These are phyloP conservation scores for Paedocypris micromegethes DNA, from an alignment of 2,797 vertebrate genomes.

Conservation along the genomic window DNA sequence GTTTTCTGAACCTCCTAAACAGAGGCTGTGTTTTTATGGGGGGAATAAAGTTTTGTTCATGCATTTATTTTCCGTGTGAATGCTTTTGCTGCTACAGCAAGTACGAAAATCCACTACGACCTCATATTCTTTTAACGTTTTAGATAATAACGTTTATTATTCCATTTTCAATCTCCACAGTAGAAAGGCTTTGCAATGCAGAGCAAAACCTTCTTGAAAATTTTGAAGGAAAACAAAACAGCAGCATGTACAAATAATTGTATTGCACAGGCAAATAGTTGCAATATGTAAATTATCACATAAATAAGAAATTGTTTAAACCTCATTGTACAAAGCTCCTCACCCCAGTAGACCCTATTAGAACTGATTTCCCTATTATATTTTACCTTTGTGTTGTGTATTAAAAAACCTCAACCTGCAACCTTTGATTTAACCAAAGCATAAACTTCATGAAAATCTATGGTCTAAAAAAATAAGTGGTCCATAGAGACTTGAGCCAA, in stretches of 20 bases:
- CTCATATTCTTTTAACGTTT: slow-evolving; percentile 63
- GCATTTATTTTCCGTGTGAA: neutral
- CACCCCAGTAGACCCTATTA: too few species aligned
- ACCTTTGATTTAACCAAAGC: slow-evolving; percentile 54
- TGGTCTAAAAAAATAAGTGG: slow-evolving; percentile 52
- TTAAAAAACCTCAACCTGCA: slow-evolving; percentile 44
- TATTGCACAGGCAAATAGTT: too few species aligned
- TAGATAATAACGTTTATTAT: slow-evolving; percentile 56
- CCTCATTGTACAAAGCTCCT: too few species aligned
- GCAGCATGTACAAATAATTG: too few species aligned
- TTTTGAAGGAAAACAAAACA: too few species aligned
- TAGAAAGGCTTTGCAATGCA: slow-evolving; percentile 54
- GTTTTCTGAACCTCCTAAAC: slow-evolving; percentile 4
- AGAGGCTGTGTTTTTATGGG: neutral
- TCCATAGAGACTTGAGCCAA: slow-evolving; percentile 46
- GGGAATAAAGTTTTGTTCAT: neutral
- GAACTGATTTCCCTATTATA: too few species aligned
- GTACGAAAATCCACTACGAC: slow-evolving; percentile 50
- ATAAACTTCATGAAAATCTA: slow-evolving; percentile 50
- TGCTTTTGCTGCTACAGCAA: slow-evolving; percentile 3
- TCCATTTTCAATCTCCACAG: slow-evolving; percentile 50
- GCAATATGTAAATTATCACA: too few species aligned
- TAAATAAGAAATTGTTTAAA: too few species aligned
- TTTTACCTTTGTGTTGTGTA: too few species aligned
- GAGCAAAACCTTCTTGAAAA: slow-evolving; percentile 36